phyloP scores from a whole-genome alignment of 2,888 invertebrate genomes.

The Heliconius cydno region DNA sequence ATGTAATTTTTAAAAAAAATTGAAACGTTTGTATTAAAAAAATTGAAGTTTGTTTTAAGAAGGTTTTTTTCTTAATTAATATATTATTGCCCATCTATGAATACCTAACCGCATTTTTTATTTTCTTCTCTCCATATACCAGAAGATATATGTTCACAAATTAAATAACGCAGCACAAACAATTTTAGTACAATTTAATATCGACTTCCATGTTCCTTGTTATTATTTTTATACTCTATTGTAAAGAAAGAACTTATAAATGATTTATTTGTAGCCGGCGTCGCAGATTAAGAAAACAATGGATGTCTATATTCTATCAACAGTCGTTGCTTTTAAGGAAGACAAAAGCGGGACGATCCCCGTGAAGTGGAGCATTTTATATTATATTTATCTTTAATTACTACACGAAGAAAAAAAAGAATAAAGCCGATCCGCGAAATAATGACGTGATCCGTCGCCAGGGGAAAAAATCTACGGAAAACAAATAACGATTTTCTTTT shows the following conservation, averaged over 20 bases:
- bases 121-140: too few species aligned
- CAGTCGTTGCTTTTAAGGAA: conserved; percentile 55
- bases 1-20: too few species aligned
- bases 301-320: conserved; percentile 72
- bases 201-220: conserved; percentile 20
- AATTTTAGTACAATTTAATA: background rate
- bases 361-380: conserved; percentile 78
- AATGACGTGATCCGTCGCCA: conserved; percentile 74
- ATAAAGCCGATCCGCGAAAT: conserved; percentile 64
- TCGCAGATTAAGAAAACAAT: conserved; percentile 79
- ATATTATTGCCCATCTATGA: too few species aligned
- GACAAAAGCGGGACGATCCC: conserved; percentile 69
- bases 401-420: conserved; percentile 68
- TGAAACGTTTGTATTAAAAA: too few species aligned
- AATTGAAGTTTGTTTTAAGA: too few species aligned
- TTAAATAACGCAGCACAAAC: background rate
- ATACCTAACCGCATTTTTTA: too few species aligned
- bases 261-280: conserved; percentile 75
- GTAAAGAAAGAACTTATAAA: conserved; percentile 64
- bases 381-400: conserved; percentile 83
- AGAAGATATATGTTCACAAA: background rate
- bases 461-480: conserved; percentile 70
- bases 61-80: too few species aligned
- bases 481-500: conserved; percentile 82
- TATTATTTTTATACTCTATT: conserved; percentile 45